Evolutionary conservation across 2,888 invertebrate species (phyloP).

Genomic region (Oithona nana): DNA sequence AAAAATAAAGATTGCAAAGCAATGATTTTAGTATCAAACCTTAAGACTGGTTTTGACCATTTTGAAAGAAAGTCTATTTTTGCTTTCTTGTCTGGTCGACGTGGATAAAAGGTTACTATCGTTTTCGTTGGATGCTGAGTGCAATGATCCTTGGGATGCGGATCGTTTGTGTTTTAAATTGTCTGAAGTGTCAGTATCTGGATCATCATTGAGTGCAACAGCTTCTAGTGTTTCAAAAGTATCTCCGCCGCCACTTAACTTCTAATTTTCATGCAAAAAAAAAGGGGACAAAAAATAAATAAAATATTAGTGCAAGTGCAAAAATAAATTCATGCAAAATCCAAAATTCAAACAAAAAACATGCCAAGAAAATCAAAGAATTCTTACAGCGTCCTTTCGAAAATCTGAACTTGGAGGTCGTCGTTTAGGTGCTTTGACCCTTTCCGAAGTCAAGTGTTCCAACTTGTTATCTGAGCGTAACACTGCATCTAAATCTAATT

Average conservation of each 20-base stretch:
- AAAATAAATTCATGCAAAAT: background rate
- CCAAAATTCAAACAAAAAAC: background rate
- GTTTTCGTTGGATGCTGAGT: no score
- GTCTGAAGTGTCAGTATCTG: background rate
- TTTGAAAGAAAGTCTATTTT: slow-evolving; percentile 1
- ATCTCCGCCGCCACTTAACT: background rate
- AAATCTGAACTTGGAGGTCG: slow-evolving; percentile 41
- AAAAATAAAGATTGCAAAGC: no score
- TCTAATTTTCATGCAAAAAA: background rate
- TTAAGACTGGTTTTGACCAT: background rate
- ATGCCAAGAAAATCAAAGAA: background rate
- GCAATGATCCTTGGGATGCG: background rate
- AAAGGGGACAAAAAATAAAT: no score
- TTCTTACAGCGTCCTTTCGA: slow-evolving; percentile 25
- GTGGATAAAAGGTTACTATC: background rate
- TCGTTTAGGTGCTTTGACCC: slow-evolving; percentile 43
- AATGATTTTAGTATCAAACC: background rate
- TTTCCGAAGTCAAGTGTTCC: slow-evolving; percentile 12
- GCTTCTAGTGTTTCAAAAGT: background rate
- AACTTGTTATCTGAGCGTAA: background rate
- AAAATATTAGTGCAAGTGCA: no score
- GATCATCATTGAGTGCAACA: background rate
- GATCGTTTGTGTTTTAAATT: background rate
- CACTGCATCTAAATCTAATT: slow-evolving; percentile 9
- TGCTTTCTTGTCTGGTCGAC: background rate